These are phyloP conservation scores for Fopius arisanus DNA, from an alignment of 1,140 invertebrate genomes.

Conservation along the genomic window DNA sequence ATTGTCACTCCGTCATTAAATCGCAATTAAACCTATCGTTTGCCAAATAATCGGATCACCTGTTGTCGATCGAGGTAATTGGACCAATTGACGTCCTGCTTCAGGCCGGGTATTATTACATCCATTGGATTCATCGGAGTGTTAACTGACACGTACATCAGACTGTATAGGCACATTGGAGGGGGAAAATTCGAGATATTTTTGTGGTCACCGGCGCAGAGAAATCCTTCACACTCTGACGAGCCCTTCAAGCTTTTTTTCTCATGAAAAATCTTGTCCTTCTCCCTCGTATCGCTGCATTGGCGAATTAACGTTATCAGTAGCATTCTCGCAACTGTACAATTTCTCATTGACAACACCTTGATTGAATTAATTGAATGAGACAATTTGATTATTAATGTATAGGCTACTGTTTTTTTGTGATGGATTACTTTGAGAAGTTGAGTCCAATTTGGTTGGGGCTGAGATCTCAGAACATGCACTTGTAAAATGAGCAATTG, in stretches of 20 bases:
- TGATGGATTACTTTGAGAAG: slow-evolving; percentile 69
- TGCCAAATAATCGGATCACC: slow-evolving; percentile 54
- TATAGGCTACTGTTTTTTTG: background rate
- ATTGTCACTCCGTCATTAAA: background rate
- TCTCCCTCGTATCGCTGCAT: slow-evolving; percentile 39
- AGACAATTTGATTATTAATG: background rate
- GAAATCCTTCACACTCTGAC: slow-evolving; percentile 68
- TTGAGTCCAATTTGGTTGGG: slow-evolving; percentile 77
- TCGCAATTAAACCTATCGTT: background rate
- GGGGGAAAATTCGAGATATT: slow-evolving; percentile 43
- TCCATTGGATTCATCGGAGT: slow-evolving; percentile 69
- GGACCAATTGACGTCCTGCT: slow-evolving; percentile 70
- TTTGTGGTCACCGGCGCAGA: slow-evolving; percentile 68
- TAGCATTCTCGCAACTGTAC: slow-evolving; percentile 58
- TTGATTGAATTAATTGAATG: slow-evolving; percentile 39
- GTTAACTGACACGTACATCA: slow-evolving; percentile 63
- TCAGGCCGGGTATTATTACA: slow-evolving; percentile 71
- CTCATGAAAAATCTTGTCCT: background rate
- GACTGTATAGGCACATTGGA: slow-evolving; percentile 50
- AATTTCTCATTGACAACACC: slow-evolving; percentile 74
- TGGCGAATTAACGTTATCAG: slow-evolving; percentile 46
- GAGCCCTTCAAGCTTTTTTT: background rate
- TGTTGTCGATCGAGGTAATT: slow-evolving; percentile 76
- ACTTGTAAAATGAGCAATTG: slow-evolving; percentile 73
- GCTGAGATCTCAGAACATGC: slow-evolving; percentile 75